A percentile compares a stretch with the other conserved stretches of the same genome.
Evolutionary conservation across 2,113 vertebrate species (phyloP).

Genomic region (Bos indicus): DNA sequence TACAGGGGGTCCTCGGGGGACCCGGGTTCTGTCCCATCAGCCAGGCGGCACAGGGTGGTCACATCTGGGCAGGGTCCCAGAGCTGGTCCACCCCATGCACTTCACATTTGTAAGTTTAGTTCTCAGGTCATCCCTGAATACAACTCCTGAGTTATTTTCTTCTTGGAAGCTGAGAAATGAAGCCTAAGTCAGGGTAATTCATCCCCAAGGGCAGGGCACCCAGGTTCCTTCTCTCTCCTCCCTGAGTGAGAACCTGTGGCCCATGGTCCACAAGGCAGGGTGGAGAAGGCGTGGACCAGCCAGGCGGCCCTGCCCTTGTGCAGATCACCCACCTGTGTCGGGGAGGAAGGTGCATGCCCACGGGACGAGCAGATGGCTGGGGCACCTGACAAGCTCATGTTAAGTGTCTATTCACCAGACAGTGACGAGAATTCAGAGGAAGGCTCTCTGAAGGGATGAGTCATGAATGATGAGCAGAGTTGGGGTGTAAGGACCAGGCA

Average conservation of each 20-base stretch:
- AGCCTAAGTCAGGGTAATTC: neutral
- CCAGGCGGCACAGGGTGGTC: neutral
- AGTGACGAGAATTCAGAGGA: neutral
- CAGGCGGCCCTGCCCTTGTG: no score
- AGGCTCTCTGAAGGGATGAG: neutral
- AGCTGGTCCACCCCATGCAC: neutral
- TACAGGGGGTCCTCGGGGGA: neutral
- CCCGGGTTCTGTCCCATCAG: neutral
- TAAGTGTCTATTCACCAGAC: rapidly evolving
- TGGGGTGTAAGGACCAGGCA: neutral
- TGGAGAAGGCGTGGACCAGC: rapidly evolving
- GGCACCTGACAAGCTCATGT: neutral
- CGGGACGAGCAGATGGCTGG: neutral
- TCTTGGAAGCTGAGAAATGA: slow-evolving; percentile 14
- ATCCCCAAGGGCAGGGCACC: neutral
- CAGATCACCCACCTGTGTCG: rapidly evolving
- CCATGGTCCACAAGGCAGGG: neutral
- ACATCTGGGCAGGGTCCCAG: neutral
- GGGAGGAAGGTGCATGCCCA: neutral
- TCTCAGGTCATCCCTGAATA: neutral
- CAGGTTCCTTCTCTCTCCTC: neutral
- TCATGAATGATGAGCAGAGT: neutral
- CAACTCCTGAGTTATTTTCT: slow-evolving; percentile 13
- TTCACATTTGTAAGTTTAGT: neutral
- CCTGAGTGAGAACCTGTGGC: neutral